phyloP scores from a whole-genome alignment of 2,888 invertebrate species.

The Chrysotoxum bicinctum region DNA sequence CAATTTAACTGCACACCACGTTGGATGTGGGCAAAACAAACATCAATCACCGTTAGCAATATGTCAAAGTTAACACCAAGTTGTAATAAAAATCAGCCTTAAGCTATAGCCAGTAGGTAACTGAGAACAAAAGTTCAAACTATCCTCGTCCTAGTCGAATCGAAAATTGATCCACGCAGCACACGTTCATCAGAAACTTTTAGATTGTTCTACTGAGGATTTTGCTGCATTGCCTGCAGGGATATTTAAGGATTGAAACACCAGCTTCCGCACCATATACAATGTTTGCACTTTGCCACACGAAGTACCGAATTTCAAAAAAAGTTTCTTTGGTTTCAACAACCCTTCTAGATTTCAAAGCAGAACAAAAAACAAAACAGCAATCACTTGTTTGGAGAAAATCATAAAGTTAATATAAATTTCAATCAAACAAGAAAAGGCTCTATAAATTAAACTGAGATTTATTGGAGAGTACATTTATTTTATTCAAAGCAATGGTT shows the following conservation, averaged over 20 bases:
- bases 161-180: slow-evolving; percentile 23
- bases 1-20: too few species aligned
- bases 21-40: too few species aligned
- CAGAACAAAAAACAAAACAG: not conserved
- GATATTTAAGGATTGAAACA: not conserved
- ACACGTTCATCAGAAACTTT: slow-evolving; percentile 32
- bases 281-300: not conserved
- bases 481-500: slow-evolving; percentile 42
- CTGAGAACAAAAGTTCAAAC: slow-evolving; percentile 1
- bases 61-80: too few species aligned
- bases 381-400: slow-evolving; percentile 23
- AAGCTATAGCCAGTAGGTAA: not conserved
- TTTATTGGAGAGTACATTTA: slow-evolving; percentile 53
- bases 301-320: not conserved
- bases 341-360: not conserved
- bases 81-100: too few species aligned
- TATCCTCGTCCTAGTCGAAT: not conserved
- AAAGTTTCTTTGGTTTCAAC: slow-evolving; percentile 3
- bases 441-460: slow-evolving; percentile 36
- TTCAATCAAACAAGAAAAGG: slow-evolving; percentile 43
- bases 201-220: slow-evolving; percentile 17
- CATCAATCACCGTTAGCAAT: too few species aligned
- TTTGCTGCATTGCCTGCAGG: not conserved
- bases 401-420: slow-evolving; percentile 58
- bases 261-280: slow-evolving; percentile 2